Evolutionary conservation across 2,797 vertebrate species (phyloP).

Genomic region (Onychomys leucogaster): DNA sequence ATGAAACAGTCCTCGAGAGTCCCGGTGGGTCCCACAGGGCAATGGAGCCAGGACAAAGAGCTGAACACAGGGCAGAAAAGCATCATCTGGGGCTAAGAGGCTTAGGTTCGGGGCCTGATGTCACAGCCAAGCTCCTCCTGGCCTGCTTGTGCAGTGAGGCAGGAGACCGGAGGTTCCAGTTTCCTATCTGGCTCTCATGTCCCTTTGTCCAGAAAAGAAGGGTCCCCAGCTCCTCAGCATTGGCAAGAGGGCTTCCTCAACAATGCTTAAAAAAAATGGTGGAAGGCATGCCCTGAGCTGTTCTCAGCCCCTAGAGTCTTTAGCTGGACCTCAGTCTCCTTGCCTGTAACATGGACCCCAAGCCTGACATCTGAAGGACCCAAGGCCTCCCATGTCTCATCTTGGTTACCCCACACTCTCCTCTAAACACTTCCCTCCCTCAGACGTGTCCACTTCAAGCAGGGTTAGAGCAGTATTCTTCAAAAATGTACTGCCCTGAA

Average conservation of each 20-base stretch:
- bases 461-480: neutral
- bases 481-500: neutral
- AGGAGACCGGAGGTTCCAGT: neutral
- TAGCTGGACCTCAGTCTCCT: neutral
- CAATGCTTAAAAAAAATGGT: neutral
- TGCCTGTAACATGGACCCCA: neutral
- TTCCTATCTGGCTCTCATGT: neutral
- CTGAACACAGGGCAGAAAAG: neutral
- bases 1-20: neutral
- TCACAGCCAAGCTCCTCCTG: neutral
- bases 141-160: neutral
- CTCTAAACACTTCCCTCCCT: neutral
- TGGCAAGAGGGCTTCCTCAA: neutral
- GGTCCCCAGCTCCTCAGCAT: neutral
- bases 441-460: too few relatives aligned
- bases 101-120: neutral
- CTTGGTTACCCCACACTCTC: neutral
- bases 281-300: neutral
- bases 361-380: neutral
- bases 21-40: too few relatives aligned
- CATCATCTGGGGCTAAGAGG: neutral
- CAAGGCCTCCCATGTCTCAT: neutral
- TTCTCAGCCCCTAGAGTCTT: neutral
- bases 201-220: neutral
- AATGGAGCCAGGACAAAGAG: neutral